Evolutionary conservation across 1,140 invertebrate species (phyloP), one percentile per base, ranked within the genome.

Genomic region (Apolygus lucorum): DNA sequence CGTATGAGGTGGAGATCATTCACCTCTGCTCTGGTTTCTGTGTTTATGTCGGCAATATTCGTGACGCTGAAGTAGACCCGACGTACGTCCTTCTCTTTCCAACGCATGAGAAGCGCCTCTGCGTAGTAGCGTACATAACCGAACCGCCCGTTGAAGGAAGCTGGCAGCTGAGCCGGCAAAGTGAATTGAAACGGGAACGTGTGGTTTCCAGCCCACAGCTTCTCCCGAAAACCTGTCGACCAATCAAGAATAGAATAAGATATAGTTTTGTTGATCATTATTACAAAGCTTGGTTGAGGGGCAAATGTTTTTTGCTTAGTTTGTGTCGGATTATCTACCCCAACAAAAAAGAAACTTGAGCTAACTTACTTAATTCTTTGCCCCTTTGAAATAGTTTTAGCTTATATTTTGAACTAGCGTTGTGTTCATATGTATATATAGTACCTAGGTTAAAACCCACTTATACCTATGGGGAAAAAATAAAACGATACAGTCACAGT

Each of bases 141-240:
- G 69, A 76, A 76, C 1, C 78, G 74, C 28, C 81, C 80, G 72
- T 79, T 77, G 73, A 82, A 84, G 13, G 80, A 82, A 0, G 79
- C 78, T 0, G 82, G 82, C 17, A 81, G 71, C 72, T 78, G 78
- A n/a, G 75, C 73, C 17, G 81, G 81, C 17, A 84, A 75, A 34
- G 75, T 76, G 74, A 82, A 81, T 66, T 78, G 76, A 72, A 84
- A 83, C 2, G 79, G 79, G 73, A 81, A 84, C 14, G 75, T 74
- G 70, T 80, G 79, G n/a, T 74, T 65, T 25, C 82, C 82, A 1
- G 78, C 74, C 14, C 77, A 72, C 13, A 78, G 73, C 68, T 74
- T 42, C 65, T 78, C 76, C 49, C 74, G 72, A 28, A 73, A 74
- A 66, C 75, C 77, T 78, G 68, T 11, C n/a, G n/a, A n/a, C n/a